These are phyloP conservation scores for Hydrozoanthus tunicans DNA, from an alignment of 64 coral and sea anemone species.

Conservation along the genomic window DNA sequence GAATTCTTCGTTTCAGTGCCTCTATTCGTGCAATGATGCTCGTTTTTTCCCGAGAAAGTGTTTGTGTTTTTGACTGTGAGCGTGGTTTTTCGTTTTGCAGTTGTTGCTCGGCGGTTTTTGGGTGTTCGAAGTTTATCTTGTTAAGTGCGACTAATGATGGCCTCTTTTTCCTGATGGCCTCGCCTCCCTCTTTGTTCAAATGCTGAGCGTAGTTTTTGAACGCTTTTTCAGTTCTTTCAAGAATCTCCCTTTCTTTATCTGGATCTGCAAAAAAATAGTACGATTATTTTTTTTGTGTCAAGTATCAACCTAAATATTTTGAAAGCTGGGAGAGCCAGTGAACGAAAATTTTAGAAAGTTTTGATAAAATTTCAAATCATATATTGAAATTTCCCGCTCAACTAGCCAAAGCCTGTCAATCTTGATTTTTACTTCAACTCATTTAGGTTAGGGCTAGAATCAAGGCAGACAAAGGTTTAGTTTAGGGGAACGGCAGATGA, in stretches of 20 bases:
- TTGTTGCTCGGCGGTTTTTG: background rate
- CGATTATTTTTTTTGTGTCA: too few species aligned
- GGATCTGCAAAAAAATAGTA: slow-evolving; percentile 43
- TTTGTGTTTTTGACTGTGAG: slow-evolving; percentile 49
- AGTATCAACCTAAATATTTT: background rate
- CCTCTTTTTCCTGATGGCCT: slow-evolving; percentile 52
- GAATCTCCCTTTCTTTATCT: slow-evolving; percentile 75
- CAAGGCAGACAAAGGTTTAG: too few species aligned
- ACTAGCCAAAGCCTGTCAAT: too few species aligned
- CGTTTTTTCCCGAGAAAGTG: slow-evolving; percentile 70
- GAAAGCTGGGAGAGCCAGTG: background rate
- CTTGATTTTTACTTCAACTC: too few species aligned
- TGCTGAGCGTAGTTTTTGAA: slow-evolving; percentile 79
- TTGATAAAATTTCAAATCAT: background rate
- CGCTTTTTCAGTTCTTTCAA: slow-evolving; percentile 73
- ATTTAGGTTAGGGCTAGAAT: too few species aligned
- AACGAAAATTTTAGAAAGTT: background rate
- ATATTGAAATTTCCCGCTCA: too few species aligned
- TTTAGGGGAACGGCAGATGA: too few species aligned
- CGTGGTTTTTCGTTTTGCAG: slow-evolving; percentile 44
- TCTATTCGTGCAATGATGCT: slow-evolving; percentile 63
- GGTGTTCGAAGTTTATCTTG: slow-evolving; percentile 79
- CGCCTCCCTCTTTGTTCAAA: slow-evolving; percentile 62
- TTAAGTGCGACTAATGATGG: slow-evolving; percentile 75
- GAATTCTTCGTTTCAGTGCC: slow-evolving; percentile 63